Evolutionary conservation across 2,797 vertebrate species (phyloP).

Genomic region (Acrossocheilus wenchowensis): DNA sequence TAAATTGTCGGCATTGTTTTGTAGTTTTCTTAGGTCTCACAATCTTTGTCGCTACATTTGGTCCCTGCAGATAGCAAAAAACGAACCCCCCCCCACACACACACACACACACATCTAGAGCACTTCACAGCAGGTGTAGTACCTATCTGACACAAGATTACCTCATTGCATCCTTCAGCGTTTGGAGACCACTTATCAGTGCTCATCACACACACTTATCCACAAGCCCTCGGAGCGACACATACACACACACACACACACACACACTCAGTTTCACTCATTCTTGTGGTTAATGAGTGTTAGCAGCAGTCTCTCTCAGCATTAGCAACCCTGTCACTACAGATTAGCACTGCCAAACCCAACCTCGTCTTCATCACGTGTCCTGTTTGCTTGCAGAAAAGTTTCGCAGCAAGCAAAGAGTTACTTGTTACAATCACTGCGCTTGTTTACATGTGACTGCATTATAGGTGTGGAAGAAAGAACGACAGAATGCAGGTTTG

Average conservation of each 20-base stretch:
- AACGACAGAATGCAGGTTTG: constrained; percentile 13
- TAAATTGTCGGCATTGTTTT: no score
- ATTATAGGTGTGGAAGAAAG: background rate
- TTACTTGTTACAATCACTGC: background rate
- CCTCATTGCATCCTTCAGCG: constrained; percentile 20
- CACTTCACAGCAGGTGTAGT: constrained; percentile 17
- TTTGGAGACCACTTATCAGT: constrained; percentile 30
- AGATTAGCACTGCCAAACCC: constrained; percentile 16
- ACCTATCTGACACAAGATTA: constrained; percentile 26
- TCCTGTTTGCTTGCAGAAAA: constrained; percentile 6
- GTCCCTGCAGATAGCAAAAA: background rate
- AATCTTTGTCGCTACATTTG: background rate
- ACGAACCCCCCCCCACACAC: background rate
- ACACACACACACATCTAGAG: constrained; percentile 20
- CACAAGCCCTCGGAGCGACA: background rate
- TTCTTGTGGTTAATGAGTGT: constrained; percentile 48
- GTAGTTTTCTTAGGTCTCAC: background rate
- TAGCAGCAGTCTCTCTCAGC: constrained; percentile 41
- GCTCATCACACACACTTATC: constrained; percentile 30
- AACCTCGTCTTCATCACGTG: constrained; percentile 13
- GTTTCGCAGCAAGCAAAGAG: background rate
- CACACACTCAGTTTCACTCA: constrained; percentile 23
- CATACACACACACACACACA: constrained; percentile 18
- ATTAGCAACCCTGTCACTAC: constrained; percentile 43
- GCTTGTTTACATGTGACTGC: constrained; percentile 1